Percentiles rank a stretch among this genome's conserved stretches.
phyloP scores from a whole-genome alignment of 2,888 invertebrate species.

The Clistopyga incitator region DNA sequence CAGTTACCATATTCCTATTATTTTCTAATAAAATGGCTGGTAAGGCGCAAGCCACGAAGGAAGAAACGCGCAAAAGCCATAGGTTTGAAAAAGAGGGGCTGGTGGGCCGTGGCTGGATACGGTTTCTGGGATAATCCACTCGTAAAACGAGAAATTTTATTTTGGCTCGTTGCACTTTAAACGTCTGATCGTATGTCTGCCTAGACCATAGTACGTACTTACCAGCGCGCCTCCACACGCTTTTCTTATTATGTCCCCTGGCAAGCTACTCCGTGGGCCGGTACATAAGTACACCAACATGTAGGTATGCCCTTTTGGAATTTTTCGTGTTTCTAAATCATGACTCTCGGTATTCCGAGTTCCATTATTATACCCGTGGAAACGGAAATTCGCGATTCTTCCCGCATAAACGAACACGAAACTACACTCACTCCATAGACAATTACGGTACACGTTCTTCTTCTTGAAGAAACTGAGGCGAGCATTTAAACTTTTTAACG shows the following conservation, averaged over 20 bases:
- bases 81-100: slow-evolving; percentile 33
- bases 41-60: slow-evolving; percentile 38
- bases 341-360: slow-evolving; percentile 25
- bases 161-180: slow-evolving; percentile 71
- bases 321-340: slow-evolving; percentile 52
- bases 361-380: background rate
- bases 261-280: slow-evolving; percentile 47
- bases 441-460: slow-evolving; percentile 59
- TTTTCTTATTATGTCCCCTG: slow-evolving; percentile 45
- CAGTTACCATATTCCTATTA: slow-evolving; percentile 62
- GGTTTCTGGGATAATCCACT: slow-evolving; percentile 66
- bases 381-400: slow-evolving; percentile 60
- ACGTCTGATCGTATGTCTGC: slow-evolving; percentile 68
- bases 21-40: slow-evolving; percentile 60
- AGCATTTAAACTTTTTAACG: slow-evolving; percentile 54
- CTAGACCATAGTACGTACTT: slow-evolving; percentile 50
- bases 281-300: slow-evolving; percentile 21
- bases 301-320: slow-evolving; percentile 43
- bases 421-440: slow-evolving; percentile 51
- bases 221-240: slow-evolving; percentile 34
- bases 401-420: slow-evolving; percentile 54
- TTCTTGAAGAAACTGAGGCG: slow-evolving; percentile 32
- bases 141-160: slow-evolving; percentile 69
- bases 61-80: slow-evolving; percentile 54
- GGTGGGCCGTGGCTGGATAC: slow-evolving; percentile 42